Evolutionary conservation across 2,888 invertebrate genomes (phyloP).

Genomic region (Lasioglossum morio): DNA sequence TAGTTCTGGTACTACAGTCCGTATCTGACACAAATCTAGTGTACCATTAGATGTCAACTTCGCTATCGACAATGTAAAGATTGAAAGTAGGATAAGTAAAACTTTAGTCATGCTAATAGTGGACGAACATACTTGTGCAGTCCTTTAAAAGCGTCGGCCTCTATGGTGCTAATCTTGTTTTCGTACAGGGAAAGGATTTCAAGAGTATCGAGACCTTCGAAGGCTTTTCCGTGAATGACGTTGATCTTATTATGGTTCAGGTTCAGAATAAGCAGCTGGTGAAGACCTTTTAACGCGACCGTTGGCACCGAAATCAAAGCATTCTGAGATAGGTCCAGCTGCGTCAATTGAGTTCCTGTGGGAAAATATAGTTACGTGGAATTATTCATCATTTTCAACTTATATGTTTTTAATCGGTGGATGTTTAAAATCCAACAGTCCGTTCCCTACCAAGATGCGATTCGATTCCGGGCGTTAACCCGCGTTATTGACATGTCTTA

Average conservation of each 20-base stretch:
- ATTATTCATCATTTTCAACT: background rate
- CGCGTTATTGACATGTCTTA: too few species aligned
- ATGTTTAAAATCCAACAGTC: too few species aligned
- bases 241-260: constrained; percentile 95
- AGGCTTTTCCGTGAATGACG: constrained; percentile 92
- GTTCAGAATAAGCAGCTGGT: constrained; percentile 93
- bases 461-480: too few species aligned
- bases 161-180: constrained; percentile 92
- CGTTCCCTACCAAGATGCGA: too few species aligned
- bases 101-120: background rate
- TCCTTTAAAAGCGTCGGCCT: constrained; percentile 93
- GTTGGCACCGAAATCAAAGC: constrained; percentile 92
- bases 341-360: constrained; percentile 93
- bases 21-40: too few species aligned
- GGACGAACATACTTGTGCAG: constrained; percentile 91
- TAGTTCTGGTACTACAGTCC: too few species aligned
- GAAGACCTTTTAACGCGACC: constrained; percentile 91
- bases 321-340: constrained; percentile 95
- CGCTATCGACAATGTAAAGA: too few species aligned
- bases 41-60: too few species aligned
- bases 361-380: background rate
- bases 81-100: background rate
- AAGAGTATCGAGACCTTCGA: constrained; percentile 94
- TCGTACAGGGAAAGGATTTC: constrained; percentile 95
- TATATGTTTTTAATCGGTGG: background rate